These are phyloP conservation scores for Deilephila elpenor DNA, from an alignment of 2,888 invertebrate genomes.

Conservation along the genomic window DNA sequence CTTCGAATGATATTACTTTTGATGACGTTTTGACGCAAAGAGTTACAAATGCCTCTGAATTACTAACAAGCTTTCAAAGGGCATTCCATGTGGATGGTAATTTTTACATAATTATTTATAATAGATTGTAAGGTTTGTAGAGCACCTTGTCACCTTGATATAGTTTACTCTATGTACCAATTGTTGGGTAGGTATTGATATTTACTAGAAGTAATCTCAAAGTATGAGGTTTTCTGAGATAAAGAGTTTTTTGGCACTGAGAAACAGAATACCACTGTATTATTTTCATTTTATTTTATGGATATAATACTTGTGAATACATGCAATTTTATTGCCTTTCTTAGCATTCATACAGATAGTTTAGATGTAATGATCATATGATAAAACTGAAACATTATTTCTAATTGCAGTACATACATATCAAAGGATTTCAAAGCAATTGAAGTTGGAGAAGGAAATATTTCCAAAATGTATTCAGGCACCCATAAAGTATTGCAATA, in stretches of 20 bases:
- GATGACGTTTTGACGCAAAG: constrained; percentile 57
- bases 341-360: neutral
- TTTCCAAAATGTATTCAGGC: constrained; percentile 79
- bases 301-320: no score
- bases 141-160: no score
- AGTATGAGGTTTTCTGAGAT: no score
- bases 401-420: constrained; percentile 63
- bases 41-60: constrained; percentile 53
- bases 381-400: constrained; percentile 29
- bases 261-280: no score
- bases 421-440: constrained; percentile 64
- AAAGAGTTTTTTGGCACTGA: no score
- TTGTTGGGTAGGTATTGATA: constrained; percentile 2
- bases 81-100: constrained; percentile 68
- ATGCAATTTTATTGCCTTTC: no score
- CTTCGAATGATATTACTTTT: constrained; percentile 35
- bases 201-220: neutral
- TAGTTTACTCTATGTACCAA: no score
- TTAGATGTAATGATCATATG: no score
- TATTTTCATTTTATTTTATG: no score
- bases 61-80: constrained; percentile 61
- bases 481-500: constrained; percentile 70
- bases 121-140: constrained; percentile 19
- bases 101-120: constrained; percentile 24
- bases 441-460: constrained; percentile 71